Base-by-base conservation (phyloP, 2,113 vertebrate species). In the Athene cunicularia region DNA sequence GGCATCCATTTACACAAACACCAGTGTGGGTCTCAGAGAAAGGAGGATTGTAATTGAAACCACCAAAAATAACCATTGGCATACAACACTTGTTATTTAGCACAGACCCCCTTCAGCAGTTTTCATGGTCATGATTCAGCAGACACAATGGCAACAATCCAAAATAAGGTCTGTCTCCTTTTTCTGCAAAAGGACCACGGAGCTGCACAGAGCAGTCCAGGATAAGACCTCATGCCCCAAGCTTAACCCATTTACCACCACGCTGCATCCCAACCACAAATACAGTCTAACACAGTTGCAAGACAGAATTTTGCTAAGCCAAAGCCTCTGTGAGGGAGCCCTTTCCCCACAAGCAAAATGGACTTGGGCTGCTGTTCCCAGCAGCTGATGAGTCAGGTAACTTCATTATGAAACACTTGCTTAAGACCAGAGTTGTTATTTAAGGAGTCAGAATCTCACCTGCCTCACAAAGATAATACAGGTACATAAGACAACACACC, bases 21-120 rank as follows among this genome's bases (percentile, higher is more conserved):
- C 64, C 71, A 79, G 33, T 60, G 96, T 0, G 90, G 98, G 95
- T 91, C 67, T 90, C 45, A 9, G 91, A 86, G 94, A 97, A 93
- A 90, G 89, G 22, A 98, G 72, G 90, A 80, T 80, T 98, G 91
- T 98, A 98, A 98, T 98, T 89, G 89, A 97, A 98, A 96, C 86
- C 88, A 97, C 96, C 91, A 45, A 97, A 98, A 98, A 98, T 98
- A 98, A 95, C 97, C 70, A 80, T 30, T 98, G 98, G 98, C 97
- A 98, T 91, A 93, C 6, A 35, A 97, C 88, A 96, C 93, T 95
- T 86, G 37, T 74, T 85, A 97, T 97, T 98, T 98, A 97, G 91
- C 77, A 92, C 66, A 86, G 97, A 84, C 94, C 96, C 96, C 93
- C 93, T 95, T 93, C 95, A 95, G 97, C 85, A 93, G 79, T 96